These are phyloP conservation scores for Megathymus violae DNA, from an alignment of 1,140 invertebrate genomes.

Conservation along the genomic window DNA sequence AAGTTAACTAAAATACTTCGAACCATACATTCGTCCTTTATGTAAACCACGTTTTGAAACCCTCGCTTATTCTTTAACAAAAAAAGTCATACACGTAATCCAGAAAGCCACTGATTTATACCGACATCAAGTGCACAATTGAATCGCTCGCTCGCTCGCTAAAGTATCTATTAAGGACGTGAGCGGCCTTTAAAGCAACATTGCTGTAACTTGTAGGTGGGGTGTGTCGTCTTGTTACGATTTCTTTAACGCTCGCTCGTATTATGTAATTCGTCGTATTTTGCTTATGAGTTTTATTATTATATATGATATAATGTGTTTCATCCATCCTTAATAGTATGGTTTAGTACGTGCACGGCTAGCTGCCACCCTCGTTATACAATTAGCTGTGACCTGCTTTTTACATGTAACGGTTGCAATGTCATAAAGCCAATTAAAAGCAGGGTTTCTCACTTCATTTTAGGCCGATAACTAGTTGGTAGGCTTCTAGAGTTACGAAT, in stretches of 20 bases:
- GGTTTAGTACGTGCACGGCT: too few relatives aligned
- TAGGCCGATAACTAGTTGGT: too few relatives aligned
- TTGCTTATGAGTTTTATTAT: neutral
- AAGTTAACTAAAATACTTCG: too few relatives aligned
- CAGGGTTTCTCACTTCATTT: too few relatives aligned
- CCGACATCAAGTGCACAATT: constrained; percentile 41
- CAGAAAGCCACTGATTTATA: constrained; percentile 40
- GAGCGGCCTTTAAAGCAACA: constrained; percentile 25
- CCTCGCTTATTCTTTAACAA: neutral
- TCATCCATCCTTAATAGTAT: too few relatives aligned
- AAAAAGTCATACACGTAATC: constrained; percentile 18
- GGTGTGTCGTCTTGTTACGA: constrained; percentile 15
- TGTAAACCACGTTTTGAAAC: neutral
- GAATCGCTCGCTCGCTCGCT: constrained; percentile 37
- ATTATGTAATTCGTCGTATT: constrained; percentile 10
- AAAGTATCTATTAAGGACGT: constrained; percentile 45
- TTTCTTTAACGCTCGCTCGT: constrained; percentile 19
- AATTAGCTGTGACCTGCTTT: too few relatives aligned
- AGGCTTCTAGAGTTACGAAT: too few relatives aligned
- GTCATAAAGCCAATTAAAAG: too few relatives aligned
- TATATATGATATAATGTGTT: too few relatives aligned
- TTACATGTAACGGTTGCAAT: too few relatives aligned
- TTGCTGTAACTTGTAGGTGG: constrained; percentile 11
- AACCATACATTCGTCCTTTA: neutral
- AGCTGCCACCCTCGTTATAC: too few relatives aligned